Base-by-base conservation (phyloP, 2,888 invertebrate genomes). In the Drosophila hamatofila region DNA sequence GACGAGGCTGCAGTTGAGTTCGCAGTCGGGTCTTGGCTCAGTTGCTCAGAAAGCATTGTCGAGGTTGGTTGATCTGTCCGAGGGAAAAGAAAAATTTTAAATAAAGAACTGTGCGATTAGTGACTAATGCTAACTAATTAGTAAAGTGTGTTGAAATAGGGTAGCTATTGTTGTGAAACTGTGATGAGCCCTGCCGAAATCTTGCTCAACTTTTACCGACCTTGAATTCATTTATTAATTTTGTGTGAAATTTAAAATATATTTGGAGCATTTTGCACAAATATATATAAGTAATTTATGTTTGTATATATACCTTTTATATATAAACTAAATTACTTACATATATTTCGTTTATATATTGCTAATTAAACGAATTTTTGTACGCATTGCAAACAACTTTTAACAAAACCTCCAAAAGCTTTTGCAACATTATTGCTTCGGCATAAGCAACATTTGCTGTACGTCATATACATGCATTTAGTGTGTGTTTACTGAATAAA, bases 31-130 rank as follows among this genome's bases (percentile, higher is more conserved):
- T 56, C 70, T 70, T 55, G 62, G 71, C 56, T 84, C 85, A 84
- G 89, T 84, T 78, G 51, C 52, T 79, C 41, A 51, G 46, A 72
- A 69, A 58, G 63, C 80, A 59, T 68, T 77, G 77, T 64, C 77
- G 69, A 84, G 83, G 85, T 84, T 79, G 82, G 83, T 84, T 77
- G 23, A 63, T 37, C 42, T 35, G 14, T 35, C 33, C 35, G 37
- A 4, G 51, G 16, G 14, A 25, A 46, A 57, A 11, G 6, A 39
- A 21, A 12, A 12, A 11, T 0, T 0, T 41, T 33, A 30, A 35
- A 46, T 16, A 33, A 27, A 41, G 16, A 42, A 37, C 46, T 37
- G 44, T 21, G 9, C 9, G 16, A 21, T 16, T 44, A 51, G 57
- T 67, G 55, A 68, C 39, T 60, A 54, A 58, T 39, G 39, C 14